These are phyloP conservation scores for Archocentrus centrarchus DNA, from an alignment of 2,113 vertebrate genomes.

Conservation along the genomic window DNA sequence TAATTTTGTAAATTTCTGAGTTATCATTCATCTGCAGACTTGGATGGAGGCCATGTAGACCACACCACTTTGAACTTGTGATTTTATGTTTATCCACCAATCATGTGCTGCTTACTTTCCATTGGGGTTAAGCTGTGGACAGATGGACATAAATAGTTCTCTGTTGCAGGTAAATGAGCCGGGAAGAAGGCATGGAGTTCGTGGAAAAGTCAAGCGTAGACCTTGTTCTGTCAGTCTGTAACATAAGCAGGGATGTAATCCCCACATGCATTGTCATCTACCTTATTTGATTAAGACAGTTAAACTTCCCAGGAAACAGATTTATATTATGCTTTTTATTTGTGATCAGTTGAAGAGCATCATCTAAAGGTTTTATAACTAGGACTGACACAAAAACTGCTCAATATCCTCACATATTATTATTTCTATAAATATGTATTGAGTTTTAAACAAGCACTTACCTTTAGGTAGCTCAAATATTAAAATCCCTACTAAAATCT, in stretches of 20 bases:
- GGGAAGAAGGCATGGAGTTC: conserved; percentile 58
- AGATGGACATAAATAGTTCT: conserved; percentile 63
- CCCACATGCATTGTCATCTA: conserved; percentile 3
- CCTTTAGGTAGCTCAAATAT: neutral
- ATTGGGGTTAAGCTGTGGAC: conserved; percentile 30
- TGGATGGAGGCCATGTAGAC: conserved; percentile 10
- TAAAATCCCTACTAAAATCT: neutral
- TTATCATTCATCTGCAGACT: conserved; percentile 35
- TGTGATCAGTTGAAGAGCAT: neutral
- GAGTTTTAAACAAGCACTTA: conserved; percentile 4
- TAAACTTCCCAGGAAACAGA: neutral
- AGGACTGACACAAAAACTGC: neutral
- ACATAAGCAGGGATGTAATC: conserved; percentile 17
- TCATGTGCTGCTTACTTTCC: neutral
- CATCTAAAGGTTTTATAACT: neutral
- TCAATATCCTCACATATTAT: neutral
- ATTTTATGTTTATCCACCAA: conserved; percentile 29
- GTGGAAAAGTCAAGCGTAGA: conserved; percentile 63
- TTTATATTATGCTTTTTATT: neutral
- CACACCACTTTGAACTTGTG: conserved; percentile 8
- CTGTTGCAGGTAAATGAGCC: conserved; percentile 78
- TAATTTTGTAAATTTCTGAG: neutral
- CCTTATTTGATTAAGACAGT: neutral
- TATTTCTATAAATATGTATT: neutral
- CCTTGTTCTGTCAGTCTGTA: conserved; percentile 30